Conservation (phyloP, 2,113 vertebrate species). For the Noturus placidus region DNA sequence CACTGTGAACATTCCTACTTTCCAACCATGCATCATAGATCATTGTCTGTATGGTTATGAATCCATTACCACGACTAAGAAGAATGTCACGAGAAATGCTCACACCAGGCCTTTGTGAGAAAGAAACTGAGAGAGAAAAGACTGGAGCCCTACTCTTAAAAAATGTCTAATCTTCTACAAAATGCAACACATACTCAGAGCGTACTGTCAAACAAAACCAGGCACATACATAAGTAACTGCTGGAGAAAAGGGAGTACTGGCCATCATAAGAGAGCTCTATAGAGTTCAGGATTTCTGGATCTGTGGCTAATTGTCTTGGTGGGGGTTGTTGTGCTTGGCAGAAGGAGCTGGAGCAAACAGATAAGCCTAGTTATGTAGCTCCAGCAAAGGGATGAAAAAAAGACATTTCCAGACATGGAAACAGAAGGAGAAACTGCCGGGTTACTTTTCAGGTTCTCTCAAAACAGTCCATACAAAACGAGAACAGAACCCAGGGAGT, state of each 20-base stretch:
- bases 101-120: constrained; percentile 12
- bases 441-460: background rate
- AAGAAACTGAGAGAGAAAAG: background rate
- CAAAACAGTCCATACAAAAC: background rate
- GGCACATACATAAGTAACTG: background rate
- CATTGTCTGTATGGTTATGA: background rate
- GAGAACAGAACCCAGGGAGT: background rate
- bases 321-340: constrained; percentile 49
- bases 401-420: background rate
- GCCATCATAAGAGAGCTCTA: background rate
- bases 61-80: background rate
- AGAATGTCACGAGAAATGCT: constrained; percentile 17
- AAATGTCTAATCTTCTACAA: background rate
- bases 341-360: constrained; percentile 30
- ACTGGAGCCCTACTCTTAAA: constrained; percentile 18
- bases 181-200: background rate
- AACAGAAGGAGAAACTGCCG: background rate
- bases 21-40: constrained; percentile 21
- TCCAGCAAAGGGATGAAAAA: background rate
- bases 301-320: constrained; percentile 47
- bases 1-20: constrained; percentile 39
- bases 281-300: constrained; percentile 16
- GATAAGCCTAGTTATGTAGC: constrained; percentile 40
- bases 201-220: constrained; percentile 19
- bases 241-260: background rate